A percentile compares a stretch with the other conserved stretches of the same genome.
phyloP scores from a whole-genome alignment of 2,888 invertebrate genomes.

The Entomobrya multifasciata region DNA sequence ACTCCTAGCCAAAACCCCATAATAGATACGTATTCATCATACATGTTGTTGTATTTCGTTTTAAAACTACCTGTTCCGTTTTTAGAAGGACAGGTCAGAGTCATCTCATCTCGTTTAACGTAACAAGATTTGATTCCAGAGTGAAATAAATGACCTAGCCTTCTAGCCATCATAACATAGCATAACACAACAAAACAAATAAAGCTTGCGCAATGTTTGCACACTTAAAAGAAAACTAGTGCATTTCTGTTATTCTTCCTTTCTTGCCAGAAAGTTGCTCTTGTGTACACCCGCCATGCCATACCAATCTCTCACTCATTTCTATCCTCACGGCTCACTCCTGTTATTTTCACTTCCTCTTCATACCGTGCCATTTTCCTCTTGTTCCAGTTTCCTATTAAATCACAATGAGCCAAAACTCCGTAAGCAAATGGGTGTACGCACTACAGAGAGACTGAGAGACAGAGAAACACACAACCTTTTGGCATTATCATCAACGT shows the following conservation, averaged over 20 bases:
- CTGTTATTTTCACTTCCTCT: slow-evolving; percentile 10
- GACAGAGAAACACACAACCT: background rate
- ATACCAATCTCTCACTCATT: background rate
- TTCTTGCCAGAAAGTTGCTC: background rate
- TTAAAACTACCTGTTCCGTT: too few species aligned
- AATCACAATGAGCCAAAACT: slow-evolving; percentile 18
- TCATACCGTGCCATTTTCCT: slow-evolving; percentile 3
- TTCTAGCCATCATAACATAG: too few species aligned
- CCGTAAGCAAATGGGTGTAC: background rate
- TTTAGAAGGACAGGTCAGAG: too few species aligned
- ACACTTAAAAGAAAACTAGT: slow-evolving; percentile 33
- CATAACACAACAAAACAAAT: background rate
- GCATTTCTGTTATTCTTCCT: background rate
- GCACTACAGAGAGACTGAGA: background rate
- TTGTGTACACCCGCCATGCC: background rate
- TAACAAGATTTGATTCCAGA: too few species aligned
- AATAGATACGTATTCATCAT: too few species aligned
- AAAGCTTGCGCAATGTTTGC: background rate
- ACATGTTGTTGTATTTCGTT: too few species aligned
- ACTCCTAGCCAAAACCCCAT: too few species aligned
- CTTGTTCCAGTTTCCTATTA: slow-evolving; percentile 54
- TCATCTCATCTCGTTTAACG: too few species aligned
- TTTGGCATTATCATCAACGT: slow-evolving; percentile 1
- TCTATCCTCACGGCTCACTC: background rate
- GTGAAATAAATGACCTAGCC: too few species aligned